Evolutionary conservation across 2,797 vertebrate genomes (phyloP), one percentile per base, ranked within the genome.

Genomic region (Phalloptychus januarius): DNA sequence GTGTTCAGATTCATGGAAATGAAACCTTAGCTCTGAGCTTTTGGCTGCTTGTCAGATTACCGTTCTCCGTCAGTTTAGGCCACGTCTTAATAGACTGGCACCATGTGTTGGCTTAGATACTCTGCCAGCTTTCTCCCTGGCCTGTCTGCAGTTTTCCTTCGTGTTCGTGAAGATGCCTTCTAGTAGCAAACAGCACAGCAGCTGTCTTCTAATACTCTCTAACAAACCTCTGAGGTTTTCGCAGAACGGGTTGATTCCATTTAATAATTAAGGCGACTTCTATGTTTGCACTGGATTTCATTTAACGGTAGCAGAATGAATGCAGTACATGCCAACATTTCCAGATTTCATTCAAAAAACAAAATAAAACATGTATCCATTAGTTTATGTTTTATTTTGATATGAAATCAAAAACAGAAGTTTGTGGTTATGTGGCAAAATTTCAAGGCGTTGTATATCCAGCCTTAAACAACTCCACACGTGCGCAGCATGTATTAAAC

Each of bases 41-140:
- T 65, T 20, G 33, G 61, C 61, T 38, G 7, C 33, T 38, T 38
- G 74, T 81, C 72, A 2, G 78, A 87, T 77, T 52, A 75, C 74
- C 38, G 42, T 67, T 77, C 85, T 89, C 79, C 75, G 82, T 89
- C 88, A 84, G 67, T 70, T 45, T 40, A 69, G 38, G 38, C 10
- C 38, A 7, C 2, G 2, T 42, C 33, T 40, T 15, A n/a, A n/a
- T 42, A 69, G 65, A 11, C 33, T 6, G 38, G 20, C 38, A 69
- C 1, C 38, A 28, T 42, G 23, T 42, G 38, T 12, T 42, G 15
- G 23, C 38, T 69, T n/a, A 0, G 38, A 25, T 25, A 12, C 8
- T 12, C 0, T n/a, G 20, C 42, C 40, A 6, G 5, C 25, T 44
- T 16, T 4, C 25, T 44, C 40, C 40, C 25, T 3, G 12, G 5